Conservation (phyloP, 2,797 vertebrate species). For the Helostoma temminkii region DNA sequence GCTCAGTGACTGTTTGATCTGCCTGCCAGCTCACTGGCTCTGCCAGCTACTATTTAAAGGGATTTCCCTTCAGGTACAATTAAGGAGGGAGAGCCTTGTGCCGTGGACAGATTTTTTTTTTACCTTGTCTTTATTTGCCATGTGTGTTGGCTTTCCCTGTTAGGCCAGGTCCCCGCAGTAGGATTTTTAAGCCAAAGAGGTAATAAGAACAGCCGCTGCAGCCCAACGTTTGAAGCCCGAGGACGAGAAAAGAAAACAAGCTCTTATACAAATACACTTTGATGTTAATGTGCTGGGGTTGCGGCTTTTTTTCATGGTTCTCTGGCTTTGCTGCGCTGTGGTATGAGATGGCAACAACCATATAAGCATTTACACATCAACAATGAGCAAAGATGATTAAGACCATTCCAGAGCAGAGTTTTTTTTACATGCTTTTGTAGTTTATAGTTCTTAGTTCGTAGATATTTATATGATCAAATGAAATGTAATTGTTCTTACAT, state of each 20-base stretch:
- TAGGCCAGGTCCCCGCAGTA: constrained; percentile 54
- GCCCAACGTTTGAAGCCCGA: constrained; percentile 61
- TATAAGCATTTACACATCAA: constrained; percentile 72
- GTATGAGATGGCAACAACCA: constrained; percentile 62
- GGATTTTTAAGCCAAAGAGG: constrained; percentile 69
- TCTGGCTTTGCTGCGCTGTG: constrained; percentile 55
- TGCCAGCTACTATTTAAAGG: constrained; percentile 84
- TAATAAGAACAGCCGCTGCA: constrained; percentile 62
- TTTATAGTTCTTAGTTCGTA: constrained; percentile 47
- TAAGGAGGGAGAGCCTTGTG: constrained; percentile 73
- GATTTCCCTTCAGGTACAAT: constrained; percentile 89
- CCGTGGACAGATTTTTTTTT: constrained; percentile 47
- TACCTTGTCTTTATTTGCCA: constrained; percentile 67
- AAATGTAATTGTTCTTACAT: constrained; percentile 73
- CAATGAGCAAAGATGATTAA: constrained; percentile 48
- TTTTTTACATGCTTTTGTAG: constrained; percentile 49
- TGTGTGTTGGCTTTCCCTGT: constrained; percentile 67
- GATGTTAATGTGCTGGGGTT: constrained; percentile 75
- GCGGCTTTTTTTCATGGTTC: constrained; percentile 65
- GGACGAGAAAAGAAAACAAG: constrained; percentile 79
- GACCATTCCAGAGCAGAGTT: constrained; percentile 68
- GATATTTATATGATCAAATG: constrained; percentile 68
- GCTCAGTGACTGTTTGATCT: constrained; percentile 83
- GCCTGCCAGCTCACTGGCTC: constrained; percentile 77
- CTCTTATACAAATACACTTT: constrained; percentile 83